Conservation (phyloP, 1,140 invertebrate genomes). For the Matsumurasca onukii region DNA sequence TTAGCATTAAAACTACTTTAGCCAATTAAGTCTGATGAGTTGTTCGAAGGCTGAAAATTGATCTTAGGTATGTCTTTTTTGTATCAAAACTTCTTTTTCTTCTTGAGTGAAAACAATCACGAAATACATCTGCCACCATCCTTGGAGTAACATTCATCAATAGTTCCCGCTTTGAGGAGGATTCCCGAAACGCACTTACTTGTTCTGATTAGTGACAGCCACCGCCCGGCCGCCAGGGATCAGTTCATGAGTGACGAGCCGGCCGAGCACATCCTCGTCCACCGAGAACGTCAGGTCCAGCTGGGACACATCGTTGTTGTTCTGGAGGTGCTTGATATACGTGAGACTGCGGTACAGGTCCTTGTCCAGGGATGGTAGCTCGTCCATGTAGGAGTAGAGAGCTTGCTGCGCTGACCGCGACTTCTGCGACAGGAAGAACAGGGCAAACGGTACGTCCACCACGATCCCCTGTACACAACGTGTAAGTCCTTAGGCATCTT, state of each 20-base stretch:
- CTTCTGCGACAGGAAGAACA: slow-evolving; percentile 97
- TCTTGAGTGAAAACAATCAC: too few relatives aligned
- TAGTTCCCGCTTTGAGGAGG: too few relatives aligned
- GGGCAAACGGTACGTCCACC: slow-evolving; percentile 97
- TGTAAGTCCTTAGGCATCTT: not conserved
- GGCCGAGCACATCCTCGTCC: slow-evolving; percentile 94
- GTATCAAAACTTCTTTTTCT: too few relatives aligned
- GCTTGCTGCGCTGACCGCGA: slow-evolving; percentile 90
- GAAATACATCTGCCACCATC: too few relatives aligned
- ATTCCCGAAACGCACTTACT: slow-evolving; percentile 64
- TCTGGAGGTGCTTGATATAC: slow-evolving; percentile 85
- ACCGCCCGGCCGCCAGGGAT: slow-evolving; percentile 91
- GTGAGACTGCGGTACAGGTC: slow-evolving; percentile 96
- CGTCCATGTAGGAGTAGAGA: slow-evolving; percentile 94
- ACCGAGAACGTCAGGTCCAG: slow-evolving; percentile 96
- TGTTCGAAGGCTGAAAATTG: too few relatives aligned
- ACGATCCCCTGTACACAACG: slow-evolving; percentile 79
- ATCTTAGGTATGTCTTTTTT: too few relatives aligned
- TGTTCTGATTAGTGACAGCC: slow-evolving; percentile 95
- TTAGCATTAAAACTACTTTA: too few relatives aligned
- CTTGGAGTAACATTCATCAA: too few relatives aligned
- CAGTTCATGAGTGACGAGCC: slow-evolving; percentile 86
- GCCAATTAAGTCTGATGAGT: too few relatives aligned
- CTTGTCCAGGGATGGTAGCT: slow-evolving; percentile 93
- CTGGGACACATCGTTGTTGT: slow-evolving; percentile 89